Base-by-base conservation (phyloP, 2,797 vertebrate species). In the Myripristis murdjan region DNA sequence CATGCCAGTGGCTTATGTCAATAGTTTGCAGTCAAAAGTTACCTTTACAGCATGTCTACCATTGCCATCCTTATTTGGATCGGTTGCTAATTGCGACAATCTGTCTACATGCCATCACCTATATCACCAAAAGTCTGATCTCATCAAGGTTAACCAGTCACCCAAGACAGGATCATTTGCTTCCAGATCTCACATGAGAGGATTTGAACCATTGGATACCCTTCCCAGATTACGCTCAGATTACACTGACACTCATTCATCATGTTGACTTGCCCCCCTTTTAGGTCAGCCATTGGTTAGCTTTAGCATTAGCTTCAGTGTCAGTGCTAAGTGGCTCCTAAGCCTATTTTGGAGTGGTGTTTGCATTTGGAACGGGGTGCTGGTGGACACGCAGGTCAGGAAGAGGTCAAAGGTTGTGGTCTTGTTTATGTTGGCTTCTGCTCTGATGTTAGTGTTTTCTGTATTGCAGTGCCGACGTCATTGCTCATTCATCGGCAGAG, bases 321-420 rank as follows among this genome's bases (percentile, higher is more conserved):
- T 82, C 68, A 64, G 20, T 24, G 5, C 64, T 68, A 65, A 81
- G 70, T 14, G 67, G 54, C 73, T 55, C 41, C 33, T 47, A 10
- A 41, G 59, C 69, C 22, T 63, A 11, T 35, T 49, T 35, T 33
- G 22, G 10, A 48, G 31, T 16, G 5, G 16, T 51, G 55, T 23
- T 39, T 64, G 55, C 26, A 9, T 73, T 81, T 73, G 47, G 64
- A 58, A 43, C 63, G n/a, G 5, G 18, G 59, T 22, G 2, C 28
- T 7, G n/a, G 67, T 52, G 56, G 72, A 73, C 53, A 11, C n/a
- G 58, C 47, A 59, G 35, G 26, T 65, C 68, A 26, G 51, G 31
- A 39, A 18, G 6, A 70, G 83, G 86, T 88, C 83, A 81, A 59
- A 89, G 79, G 70, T 84, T 24, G 33, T 0, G 0, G 56, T 4